Conservation (phyloP, 1,140 invertebrate genomes). For the Bicyclus anynana region DNA sequence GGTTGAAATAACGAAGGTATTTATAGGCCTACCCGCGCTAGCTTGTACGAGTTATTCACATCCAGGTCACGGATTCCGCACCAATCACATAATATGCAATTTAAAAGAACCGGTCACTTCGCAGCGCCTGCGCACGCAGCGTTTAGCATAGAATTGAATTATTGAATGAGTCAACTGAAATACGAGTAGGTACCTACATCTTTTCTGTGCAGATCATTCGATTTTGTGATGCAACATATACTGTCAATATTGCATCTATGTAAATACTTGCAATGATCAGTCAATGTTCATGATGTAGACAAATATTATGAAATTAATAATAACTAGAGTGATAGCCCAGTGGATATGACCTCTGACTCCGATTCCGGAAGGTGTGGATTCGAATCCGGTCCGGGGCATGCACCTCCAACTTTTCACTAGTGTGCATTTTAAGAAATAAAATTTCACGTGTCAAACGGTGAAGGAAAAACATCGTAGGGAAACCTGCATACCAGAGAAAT, state of each 20-base stretch:
- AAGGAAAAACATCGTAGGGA: too few species aligned
- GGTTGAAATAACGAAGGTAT: neutral
- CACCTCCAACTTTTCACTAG: too few species aligned
- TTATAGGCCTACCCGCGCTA: neutral
- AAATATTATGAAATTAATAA: too few species aligned
- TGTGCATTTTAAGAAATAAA: too few species aligned
- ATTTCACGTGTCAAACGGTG: too few species aligned
- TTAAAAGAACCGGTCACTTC: constrained; percentile 33
- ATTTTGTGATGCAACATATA: neutral
- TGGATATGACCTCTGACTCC: too few species aligned
- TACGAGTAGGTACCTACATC: neutral
- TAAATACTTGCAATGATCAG: neutral
- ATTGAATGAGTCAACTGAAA: constrained; percentile 9
- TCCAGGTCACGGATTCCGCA: constrained; percentile 37
- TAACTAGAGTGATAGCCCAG: too few species aligned
- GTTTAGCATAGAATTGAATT: constrained; percentile 17
- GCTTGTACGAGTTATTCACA: constrained; percentile 13
- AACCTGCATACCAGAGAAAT: too few species aligned
- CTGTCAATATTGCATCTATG: neutral
- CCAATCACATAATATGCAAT: constrained; percentile 36
- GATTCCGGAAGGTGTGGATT: too few species aligned
- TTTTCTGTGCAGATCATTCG: neutral
- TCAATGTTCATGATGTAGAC: too few species aligned
- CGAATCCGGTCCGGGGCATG: too few species aligned
- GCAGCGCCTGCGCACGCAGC: constrained; percentile 21